Evolutionary conservation across 92 coral and sea anemone species (phyloP).

Genomic region (Bergia sp.): DNA sequence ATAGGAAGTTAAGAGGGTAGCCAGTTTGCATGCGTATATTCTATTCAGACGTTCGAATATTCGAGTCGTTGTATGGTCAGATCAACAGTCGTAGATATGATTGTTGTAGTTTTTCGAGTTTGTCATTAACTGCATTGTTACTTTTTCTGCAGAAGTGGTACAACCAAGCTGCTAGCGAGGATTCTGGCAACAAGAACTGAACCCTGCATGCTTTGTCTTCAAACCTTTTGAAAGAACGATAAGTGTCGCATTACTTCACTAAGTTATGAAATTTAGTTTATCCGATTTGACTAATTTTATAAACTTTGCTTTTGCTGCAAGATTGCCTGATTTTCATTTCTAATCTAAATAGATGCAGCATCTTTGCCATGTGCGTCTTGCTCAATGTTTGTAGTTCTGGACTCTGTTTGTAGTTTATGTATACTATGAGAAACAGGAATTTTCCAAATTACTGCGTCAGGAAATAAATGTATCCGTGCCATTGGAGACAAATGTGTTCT

Average conservation of each 20-base stretch:
- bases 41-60: slow-evolving; percentile 4
- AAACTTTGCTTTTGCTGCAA: slow-evolving; percentile 4
- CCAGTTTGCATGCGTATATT: slow-evolving; percentile 5
- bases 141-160: slow-evolving; percentile 5
- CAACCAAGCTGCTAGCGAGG: slow-evolving; percentile 8
- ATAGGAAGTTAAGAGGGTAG: slow-evolving; percentile 5
- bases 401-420: neutral
- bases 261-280: slow-evolving; percentile 1
- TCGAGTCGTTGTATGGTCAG: slow-evolving; percentile 6
- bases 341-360: slow-evolving; percentile 3
- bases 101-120: slow-evolving; percentile 3
- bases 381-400: slow-evolving; percentile 5
- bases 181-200: slow-evolving; percentile 5
- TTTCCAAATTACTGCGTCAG: slow-evolving; percentile 1
- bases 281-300: slow-evolving; percentile 2
- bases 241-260: neutral
- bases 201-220: slow-evolving; percentile 6
- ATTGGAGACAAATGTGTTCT: slow-evolving; percentile 4
- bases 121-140: slow-evolving; percentile 3
- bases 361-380: slow-evolving; percentile 6
- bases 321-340: slow-evolving; percentile 4
- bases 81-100: slow-evolving; percentile 4
- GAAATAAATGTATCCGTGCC: slow-evolving; percentile 1
- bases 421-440: slow-evolving; percentile 2
- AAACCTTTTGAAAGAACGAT: slow-evolving; percentile 3